phyloP scores from a whole-genome alignment of 2,113 vertebrate genomes.

The Prunella himalayana region DNA sequence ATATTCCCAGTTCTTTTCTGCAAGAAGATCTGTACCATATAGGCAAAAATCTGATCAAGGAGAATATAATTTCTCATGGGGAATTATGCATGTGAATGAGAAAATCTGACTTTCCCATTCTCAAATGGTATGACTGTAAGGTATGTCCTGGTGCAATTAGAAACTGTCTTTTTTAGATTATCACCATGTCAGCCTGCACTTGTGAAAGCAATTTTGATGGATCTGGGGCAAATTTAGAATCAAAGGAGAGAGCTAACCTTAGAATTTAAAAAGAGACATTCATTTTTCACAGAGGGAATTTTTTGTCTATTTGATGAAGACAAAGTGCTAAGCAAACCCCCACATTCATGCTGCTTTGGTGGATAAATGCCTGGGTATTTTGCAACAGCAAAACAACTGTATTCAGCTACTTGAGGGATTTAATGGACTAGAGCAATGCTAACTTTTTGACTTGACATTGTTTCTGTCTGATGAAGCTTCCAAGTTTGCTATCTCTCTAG shows the following conservation, averaged over 20 bases:
- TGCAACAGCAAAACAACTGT: neutral
- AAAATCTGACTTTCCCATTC: constrained; percentile 17
- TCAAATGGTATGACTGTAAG: constrained; percentile 10
- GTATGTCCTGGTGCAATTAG: constrained; percentile 46
- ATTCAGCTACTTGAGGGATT: neutral
- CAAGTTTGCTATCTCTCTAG: neutral
- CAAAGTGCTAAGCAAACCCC: neutral
- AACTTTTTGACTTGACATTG: neutral
- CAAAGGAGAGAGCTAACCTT: constrained; percentile 8
- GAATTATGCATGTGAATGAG: neutral
- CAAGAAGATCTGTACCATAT: neutral
- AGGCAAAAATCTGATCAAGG: neutral
- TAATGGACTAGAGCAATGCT: neutral
- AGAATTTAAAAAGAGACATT: constrained; percentile 22
- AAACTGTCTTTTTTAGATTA: constrained; percentile 44
- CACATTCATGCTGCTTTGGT: neutral
- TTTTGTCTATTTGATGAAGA: constrained; percentile 36
- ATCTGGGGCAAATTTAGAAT: constrained; percentile 59
- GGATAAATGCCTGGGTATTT: neutral
- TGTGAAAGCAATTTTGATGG: constrained; percentile 49
- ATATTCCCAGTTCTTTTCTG: neutral
- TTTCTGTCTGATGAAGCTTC: neutral
- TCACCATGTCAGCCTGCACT: constrained; percentile 22
- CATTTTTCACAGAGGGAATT: constrained; percentile 13
- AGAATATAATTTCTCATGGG: neutral